Base-by-base conservation (phyloP, 2,113 vertebrate genomes). In the Psittacula cyanocephala region DNA sequence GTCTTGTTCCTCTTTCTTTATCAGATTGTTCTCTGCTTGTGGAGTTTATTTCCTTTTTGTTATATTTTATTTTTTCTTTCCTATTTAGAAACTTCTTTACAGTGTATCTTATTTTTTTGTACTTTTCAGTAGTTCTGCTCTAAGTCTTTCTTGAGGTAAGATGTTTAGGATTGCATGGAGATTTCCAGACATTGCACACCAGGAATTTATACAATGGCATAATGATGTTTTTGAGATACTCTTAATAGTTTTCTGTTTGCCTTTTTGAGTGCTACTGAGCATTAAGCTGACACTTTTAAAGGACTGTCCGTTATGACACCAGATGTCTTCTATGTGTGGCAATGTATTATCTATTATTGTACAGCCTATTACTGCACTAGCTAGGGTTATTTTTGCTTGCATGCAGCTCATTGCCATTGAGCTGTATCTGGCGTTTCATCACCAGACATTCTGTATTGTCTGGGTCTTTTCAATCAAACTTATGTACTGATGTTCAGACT, bases 41-140 rank as follows among this genome's bases (percentile, higher is more conserved):
- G 14, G 1, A 12, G 0, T 19, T 31, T 55, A 8, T 17, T 12
- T 5, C 1, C 1, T 19, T 71, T 57, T 11, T 39, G 7, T 37
- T 39, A 1, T 33, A 1, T 22, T 18, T 4, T 6, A 3, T 14
- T 7, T 37, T n/a, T 47, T 41, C 20, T 33, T 43, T 37, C 2
- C 13, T 69, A 5, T 70, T 81, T 77, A 55, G 20, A 76, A 77
- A 57, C 8, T 41, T 63, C 39, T 39, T 2, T 60, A 4, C 33
- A 31, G 2, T 6, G 1, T 20, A 23, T 41, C 12, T 41, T 50
- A 4, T 8, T 35, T 6, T 3, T 55, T 53, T 41, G 16, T 25
- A 1, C 29, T 93, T 88, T 59, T 35, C 10, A 7, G 1, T 79
- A 22, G 4, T 39, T 91, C 15, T 91, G 4, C 27, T 65, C 7